Base-by-base conservation (phyloP, 2,797 vertebrate species). In the Melopsittacus undulatus region DNA sequence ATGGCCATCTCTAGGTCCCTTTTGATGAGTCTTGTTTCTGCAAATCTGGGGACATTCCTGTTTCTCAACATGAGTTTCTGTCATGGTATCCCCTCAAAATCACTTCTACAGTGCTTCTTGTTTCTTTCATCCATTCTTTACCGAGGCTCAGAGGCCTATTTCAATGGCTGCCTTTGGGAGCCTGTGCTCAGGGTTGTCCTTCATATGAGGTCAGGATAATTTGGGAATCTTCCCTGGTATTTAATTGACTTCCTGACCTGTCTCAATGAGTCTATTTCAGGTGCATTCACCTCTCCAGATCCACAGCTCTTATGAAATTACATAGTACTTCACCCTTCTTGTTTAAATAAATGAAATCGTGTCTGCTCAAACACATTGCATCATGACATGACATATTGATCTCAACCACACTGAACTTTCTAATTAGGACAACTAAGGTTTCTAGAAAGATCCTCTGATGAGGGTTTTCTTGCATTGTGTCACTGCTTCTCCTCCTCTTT, bases 1-100 rank as follows among this genome's bases (percentile, higher is more conserved):
- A 10, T 7, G 32, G 57, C 29, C 32, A 72, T 40, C 38, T 89
- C 74, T 42, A 66, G 10, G n/a, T 51, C 40, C 12, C 32, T 12
- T n/a, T 9, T 56, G 0, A 1, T 8, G 19, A 8, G 34, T 75
- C 48, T 57, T 15, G 10, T 29, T 83, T 11, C 9, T n/a, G 59
- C 0, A 0, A 52, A 73, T 51, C 2, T 73, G 61, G 30, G 66
- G 43, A 66, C 0, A 0, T 48, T 66, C 18, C 24, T 69, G 0
- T 54, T 90, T 64, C 49, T 61, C 42, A 21, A 8, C 0, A 1
- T 46, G 63, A 81, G 18, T 59, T 87, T 63, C 67, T 5, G 0
- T 8, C 0, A 0, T 5, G 32, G 46, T 17, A 62, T 57, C 42
- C 43, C 17, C 43, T 87, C 49, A 90, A 82, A 89, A 83, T 61